These are phyloP conservation scores for Falcunculus frontatus DNA, from an alignment of 2,113 vertebrate species.

Conservation along the genomic window DNA sequence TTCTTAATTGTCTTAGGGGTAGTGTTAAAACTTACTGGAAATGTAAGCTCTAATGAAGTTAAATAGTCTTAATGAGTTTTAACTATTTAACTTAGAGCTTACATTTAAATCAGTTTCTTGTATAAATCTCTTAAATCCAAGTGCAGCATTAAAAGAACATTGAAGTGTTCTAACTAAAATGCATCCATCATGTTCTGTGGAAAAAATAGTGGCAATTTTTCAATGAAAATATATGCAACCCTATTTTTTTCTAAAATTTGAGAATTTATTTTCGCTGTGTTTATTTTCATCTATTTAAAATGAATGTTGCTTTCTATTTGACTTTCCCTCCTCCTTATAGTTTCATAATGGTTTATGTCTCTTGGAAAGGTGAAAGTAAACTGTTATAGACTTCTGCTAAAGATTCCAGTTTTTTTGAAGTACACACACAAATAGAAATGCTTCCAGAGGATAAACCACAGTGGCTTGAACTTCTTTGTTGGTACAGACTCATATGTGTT, in stretches of 20 bases:
- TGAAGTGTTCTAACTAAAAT: not conserved
- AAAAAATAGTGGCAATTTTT: not conserved
- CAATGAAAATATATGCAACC: not conserved
- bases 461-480: not conserved
- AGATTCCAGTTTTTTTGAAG: not conserved
- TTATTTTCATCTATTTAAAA: not conserved
- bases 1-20: not conserved
- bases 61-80: not conserved
- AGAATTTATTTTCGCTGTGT: not conserved
- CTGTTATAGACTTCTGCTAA: not conserved
- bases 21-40: not conserved
- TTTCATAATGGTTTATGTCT: not conserved
- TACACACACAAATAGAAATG: not conserved
- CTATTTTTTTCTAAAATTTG: not conserved
- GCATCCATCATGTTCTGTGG: not conserved
- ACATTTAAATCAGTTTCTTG: not conserved
- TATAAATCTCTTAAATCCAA: not conserved
- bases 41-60: not conserved
- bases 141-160: not conserved
- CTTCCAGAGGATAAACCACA: constrained; percentile 5
- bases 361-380: constrained; percentile 15
- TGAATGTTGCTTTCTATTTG: not conserved
- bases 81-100: not conserved
- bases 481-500: not conserved
- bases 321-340: fast-evolving